Conservation (phyloP, 2,888 invertebrate species). For the Phlogophora meticulosa region DNA sequence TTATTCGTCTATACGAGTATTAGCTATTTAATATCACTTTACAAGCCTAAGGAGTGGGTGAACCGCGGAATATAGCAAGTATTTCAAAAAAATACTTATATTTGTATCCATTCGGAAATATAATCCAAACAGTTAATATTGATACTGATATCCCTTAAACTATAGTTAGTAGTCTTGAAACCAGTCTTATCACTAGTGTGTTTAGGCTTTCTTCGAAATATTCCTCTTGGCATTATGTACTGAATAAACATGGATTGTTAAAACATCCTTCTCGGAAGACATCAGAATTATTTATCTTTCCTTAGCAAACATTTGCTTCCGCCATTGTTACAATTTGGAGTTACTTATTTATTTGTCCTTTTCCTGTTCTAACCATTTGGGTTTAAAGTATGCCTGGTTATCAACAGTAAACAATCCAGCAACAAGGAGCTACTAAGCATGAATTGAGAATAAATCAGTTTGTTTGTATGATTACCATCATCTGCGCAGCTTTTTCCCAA, state of each 20-base stretch:
- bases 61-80: no score
- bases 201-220: background rate
- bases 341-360: conserved; percentile 9
- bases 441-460: background rate
- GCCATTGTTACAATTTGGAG: conserved; percentile 27
- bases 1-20: no score
- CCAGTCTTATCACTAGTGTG: background rate
- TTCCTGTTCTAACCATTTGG: conserved; percentile 16
- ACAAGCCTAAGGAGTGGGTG: no score
- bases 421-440: background rate
- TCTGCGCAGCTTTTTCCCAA: no score
- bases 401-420: no score
- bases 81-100: no score
- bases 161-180: background rate
- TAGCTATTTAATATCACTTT: no score
- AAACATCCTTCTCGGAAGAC: conserved; percentile 37
- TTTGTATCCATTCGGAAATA: no score
- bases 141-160: no score
- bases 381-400: background rate
- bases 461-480: no score
- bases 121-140: no score
- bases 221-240: background rate
- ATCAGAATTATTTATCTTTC: conserved; percentile 43
- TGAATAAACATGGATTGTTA: conserved; percentile 23
- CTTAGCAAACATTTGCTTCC: conserved; percentile 46